These are phyloP conservation scores for Pollenia angustigena DNA, from an alignment of 2,888 invertebrate species.

Conservation along the genomic window DNA sequence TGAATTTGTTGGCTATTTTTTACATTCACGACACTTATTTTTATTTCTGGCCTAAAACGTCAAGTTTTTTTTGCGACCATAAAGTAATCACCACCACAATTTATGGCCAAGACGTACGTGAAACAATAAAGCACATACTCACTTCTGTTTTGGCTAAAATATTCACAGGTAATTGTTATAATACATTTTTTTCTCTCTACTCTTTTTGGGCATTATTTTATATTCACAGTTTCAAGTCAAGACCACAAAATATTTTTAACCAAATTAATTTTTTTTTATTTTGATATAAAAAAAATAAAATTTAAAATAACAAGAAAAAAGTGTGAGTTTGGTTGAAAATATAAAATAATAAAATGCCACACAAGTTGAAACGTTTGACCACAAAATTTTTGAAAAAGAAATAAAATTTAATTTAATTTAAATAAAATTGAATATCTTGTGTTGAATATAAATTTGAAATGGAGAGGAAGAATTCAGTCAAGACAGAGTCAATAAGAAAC, in stretches of 20 bases:
- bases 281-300: too few relatives aligned
- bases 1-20: slow-evolving; percentile 6
- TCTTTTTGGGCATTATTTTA: slow-evolving; percentile 20
- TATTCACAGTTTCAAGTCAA: slow-evolving; percentile 48
- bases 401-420: neutral
- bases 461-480: neutral
- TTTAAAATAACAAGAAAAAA: slow-evolving; percentile 2
- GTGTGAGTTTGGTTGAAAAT: neutral
- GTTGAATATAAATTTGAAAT: neutral
- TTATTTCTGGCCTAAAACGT: slow-evolving; percentile 44
- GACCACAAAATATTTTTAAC: slow-evolving; percentile 55
- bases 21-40: neutral
- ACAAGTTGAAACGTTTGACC: slow-evolving; percentile 4
- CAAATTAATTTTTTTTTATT: slow-evolving; percentile 21
- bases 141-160: neutral
- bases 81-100: slow-evolving; percentile 62
- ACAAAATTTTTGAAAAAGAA: neutral
- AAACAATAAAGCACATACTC: slow-evolving; percentile 32
- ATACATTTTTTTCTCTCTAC: neutral
- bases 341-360: neutral
- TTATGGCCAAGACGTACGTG: slow-evolving; percentile 45
- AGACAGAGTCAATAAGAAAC: neutral
- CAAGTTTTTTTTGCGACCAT: slow-evolving; percentile 50
- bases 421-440: neutral
- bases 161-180: neutral